Percentiles rank a stretch among this genome's conserved stretches.
Conservation (phyloP, 2,888 invertebrate species). For the Saturnia japonica region DNA sequence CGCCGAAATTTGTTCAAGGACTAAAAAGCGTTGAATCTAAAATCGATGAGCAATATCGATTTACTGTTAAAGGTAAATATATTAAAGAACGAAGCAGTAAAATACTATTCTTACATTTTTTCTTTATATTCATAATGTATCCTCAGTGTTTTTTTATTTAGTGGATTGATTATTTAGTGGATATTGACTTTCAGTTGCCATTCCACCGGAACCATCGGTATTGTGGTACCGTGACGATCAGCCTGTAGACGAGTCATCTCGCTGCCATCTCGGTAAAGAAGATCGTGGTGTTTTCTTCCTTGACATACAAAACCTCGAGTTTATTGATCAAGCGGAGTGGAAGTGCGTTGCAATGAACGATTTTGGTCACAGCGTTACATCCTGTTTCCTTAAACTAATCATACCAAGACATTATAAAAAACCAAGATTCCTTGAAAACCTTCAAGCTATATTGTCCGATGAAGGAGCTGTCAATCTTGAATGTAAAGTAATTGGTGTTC, state of each 20-base stretch:
- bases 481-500: conserved; percentile 95
- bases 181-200: conserved; percentile 82
- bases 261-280: conserved; percentile 86
- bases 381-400: conserved; percentile 91
- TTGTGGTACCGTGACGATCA: conserved; percentile 95
- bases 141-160: conserved; percentile 9
- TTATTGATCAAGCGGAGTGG: conserved; percentile 95
- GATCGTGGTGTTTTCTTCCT: conserved; percentile 87
- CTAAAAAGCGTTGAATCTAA: conserved; percentile 91
- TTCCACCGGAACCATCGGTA: conserved; percentile 90
- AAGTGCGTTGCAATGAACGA: conserved; percentile 95
- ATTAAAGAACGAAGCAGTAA: too few relatives aligned
- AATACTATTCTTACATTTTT: background rate
- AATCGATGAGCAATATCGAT: conserved; percentile 91
- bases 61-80: conserved; percentile 87
- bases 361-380: conserved; percentile 93
- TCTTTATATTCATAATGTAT: conserved; percentile 9
- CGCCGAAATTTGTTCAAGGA: conserved; percentile 91
- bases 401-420: conserved; percentile 95
- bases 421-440: conserved; percentile 92
- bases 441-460: conserved; percentile 92
- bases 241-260: conserved; percentile 85
- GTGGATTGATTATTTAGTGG: too few relatives aligned
- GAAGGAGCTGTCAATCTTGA: conserved; percentile 95
- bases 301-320: conserved; percentile 87